A percentile compares a stretch with the other conserved stretches of the same genome.
phyloP scores from a whole-genome alignment of 2,113 vertebrate species.

The Strix uralensis region DNA sequence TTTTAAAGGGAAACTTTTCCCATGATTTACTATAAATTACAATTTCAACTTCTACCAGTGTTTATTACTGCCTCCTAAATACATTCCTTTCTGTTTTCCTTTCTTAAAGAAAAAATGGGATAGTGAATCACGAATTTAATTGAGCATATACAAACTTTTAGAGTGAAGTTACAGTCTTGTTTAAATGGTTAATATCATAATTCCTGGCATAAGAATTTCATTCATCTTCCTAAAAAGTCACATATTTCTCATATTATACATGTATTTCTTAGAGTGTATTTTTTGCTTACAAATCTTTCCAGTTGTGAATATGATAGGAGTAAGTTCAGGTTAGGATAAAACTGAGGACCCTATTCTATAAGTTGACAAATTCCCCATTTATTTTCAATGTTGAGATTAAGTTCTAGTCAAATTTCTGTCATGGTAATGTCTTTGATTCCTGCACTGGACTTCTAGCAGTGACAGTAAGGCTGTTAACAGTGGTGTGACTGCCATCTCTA shows the following conservation, averaged over 20 bases:
- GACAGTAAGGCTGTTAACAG: background rate
- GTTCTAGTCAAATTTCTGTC: background rate
- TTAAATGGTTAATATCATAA: background rate
- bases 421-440: background rate
- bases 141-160: background rate
- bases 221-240: background rate
- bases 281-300: background rate
- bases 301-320: background rate
- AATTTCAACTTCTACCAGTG: background rate
- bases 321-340: background rate
- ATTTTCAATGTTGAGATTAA: background rate
- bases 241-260: background rate
- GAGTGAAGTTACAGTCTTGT: background rate
- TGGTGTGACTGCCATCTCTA: background rate
- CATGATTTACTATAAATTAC: background rate
- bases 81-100: background rate
- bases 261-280: background rate
- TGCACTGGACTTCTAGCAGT: background rate
- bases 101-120: background rate
- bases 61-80: background rate
- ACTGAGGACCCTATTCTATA: background rate
- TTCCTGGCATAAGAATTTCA: background rate
- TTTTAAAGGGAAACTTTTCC: background rate
- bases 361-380: background rate
- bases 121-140: background rate